phyloP scores from a whole-genome alignment of 2,113 vertebrate genomes.

The Apaloderma vittatum region DNA sequence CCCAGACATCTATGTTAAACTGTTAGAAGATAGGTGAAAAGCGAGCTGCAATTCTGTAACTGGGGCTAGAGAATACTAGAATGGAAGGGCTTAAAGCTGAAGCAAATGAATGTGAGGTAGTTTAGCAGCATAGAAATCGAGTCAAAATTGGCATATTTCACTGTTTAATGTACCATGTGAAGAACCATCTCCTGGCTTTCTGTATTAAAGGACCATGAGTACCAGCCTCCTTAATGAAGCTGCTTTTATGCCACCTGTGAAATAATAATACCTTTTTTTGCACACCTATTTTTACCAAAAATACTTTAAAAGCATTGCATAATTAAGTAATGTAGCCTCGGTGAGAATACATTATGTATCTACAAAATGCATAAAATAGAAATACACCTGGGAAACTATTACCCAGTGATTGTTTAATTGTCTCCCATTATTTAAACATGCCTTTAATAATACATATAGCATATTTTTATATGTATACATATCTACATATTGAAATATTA shows the following conservation, averaged over 20 bases:
- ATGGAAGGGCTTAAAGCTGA: conserved; percentile 75
- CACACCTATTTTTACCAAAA: conserved; percentile 31
- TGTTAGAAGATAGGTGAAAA: conserved; percentile 79
- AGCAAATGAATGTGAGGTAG: conserved; percentile 73
- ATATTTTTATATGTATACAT: background rate
- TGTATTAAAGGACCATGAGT: conserved; percentile 68
- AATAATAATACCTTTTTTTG: conserved; percentile 49
- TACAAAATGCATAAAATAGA: background rate
- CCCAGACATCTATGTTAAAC: conserved; percentile 81
- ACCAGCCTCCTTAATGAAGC: conserved; percentile 54
- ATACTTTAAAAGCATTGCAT: conserved; percentile 14
- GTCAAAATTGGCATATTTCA: conserved; percentile 79
- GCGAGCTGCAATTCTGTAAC: conserved; percentile 76
- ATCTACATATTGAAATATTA: background rate
- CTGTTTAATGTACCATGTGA: conserved; percentile 69
- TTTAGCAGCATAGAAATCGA: conserved; percentile 75
- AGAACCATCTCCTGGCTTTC: conserved; percentile 70
- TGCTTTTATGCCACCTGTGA: conserved; percentile 46
- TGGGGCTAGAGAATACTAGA: conserved; percentile 68
- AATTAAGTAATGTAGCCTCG: conserved; percentile 35
- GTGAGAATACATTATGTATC: background rate
- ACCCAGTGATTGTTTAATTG: conserved; percentile 25
- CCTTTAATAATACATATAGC: conserved; percentile 9
- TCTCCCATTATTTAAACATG: conserved; percentile 33
- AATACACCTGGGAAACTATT: conserved; percentile 24